phyloP scores from a whole-genome alignment of 2,888 invertebrate species.

The Agapetus fuscipes region DNA sequence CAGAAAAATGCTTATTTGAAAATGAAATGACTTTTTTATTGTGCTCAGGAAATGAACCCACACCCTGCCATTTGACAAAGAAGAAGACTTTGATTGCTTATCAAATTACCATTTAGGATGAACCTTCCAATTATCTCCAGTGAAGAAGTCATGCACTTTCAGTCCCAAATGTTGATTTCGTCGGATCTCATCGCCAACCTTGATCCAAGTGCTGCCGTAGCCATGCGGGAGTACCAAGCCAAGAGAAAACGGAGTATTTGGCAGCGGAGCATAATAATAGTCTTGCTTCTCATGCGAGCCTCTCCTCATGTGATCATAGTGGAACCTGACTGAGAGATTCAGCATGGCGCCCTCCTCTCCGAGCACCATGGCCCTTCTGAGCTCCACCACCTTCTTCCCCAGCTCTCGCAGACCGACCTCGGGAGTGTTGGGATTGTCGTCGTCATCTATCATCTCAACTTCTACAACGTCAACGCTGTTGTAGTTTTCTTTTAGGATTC shows the following conservation, averaged over 20 bases:
- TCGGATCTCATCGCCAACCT: slow-evolving; percentile 69
- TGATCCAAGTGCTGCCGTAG: slow-evolving; percentile 67
- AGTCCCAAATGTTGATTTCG: slow-evolving; percentile 55
- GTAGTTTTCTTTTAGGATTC: slow-evolving; percentile 77
- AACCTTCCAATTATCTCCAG: slow-evolving; percentile 63
- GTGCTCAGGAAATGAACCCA: no score
- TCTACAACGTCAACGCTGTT: slow-evolving; percentile 94
- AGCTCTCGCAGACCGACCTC: slow-evolving; percentile 56
- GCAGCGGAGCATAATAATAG: slow-evolving; percentile 73
- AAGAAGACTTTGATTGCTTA: no score
- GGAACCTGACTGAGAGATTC: slow-evolving; percentile 63
- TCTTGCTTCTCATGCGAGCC: slow-evolving; percentile 70
- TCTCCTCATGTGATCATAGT: slow-evolving; percentile 79
- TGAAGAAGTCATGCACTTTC: slow-evolving; percentile 64
- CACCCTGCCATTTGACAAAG: no score
- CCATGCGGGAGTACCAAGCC: slow-evolving; percentile 73
- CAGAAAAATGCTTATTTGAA: no score
- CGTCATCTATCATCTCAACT: slow-evolving; percentile 76
- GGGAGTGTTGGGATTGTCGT: slow-evolving; percentile 22
- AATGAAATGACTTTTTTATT: no score
- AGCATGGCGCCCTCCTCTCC: slow-evolving; percentile 55
- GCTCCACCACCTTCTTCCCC: slow-evolving; percentile 43
- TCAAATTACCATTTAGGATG: slow-evolving; percentile 89
- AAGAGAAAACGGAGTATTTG: slow-evolving; percentile 80
- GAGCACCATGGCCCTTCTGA: slow-evolving; percentile 64